phyloP scores from a whole-genome alignment of 37 sponge, comb jelly and placozoan genomes.

The Oopsacas minuta region DNA sequence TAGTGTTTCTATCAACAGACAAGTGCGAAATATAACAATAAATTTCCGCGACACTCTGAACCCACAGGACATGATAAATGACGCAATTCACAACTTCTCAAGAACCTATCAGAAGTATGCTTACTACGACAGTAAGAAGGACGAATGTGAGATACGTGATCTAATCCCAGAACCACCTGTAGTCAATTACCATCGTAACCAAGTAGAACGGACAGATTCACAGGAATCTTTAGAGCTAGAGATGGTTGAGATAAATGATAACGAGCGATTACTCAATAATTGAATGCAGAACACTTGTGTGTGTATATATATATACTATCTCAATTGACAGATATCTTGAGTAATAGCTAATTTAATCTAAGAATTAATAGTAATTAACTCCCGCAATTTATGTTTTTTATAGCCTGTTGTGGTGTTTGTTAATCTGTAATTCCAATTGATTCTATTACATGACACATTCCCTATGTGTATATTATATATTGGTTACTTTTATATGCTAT shows the following conservation, averaged over 20 bases:
- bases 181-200: background rate
- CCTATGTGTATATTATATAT: too few species aligned
- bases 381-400: background rate
- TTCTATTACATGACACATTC: too few species aligned
- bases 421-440: background rate
- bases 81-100: constrained; percentile 94
- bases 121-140: constrained; percentile 50
- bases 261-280: background rate
- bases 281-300: background rate
- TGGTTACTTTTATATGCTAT: too few species aligned
- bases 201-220: background rate
- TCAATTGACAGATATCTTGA: background rate
- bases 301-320: background rate
- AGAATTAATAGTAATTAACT: background rate
- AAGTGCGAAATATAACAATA: constrained; percentile 57
- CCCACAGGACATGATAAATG: constrained; percentile 82
- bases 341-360: background rate
- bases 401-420: background rate
- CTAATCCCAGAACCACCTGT: background rate
- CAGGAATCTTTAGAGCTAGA: background rate
- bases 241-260: background rate
- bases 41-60: constrained; percentile 84
- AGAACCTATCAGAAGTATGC: constrained; percentile 82
- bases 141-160: constrained; percentile 22
- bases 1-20: constrained; percentile 22